Conservation (phyloP, 2,888 invertebrate species). For the Arenicola marina region DNA sequence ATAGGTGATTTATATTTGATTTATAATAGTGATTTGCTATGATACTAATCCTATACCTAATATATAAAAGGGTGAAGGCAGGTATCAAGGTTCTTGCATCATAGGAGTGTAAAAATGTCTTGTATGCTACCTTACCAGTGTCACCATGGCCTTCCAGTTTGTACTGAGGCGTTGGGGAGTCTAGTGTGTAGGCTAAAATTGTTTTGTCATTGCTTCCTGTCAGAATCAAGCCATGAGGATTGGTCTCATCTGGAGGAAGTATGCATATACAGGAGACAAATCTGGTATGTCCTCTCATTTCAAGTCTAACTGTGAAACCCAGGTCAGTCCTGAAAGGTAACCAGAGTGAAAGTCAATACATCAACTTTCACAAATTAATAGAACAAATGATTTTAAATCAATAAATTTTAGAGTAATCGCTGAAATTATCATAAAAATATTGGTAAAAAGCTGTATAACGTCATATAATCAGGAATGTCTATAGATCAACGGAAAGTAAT, state of each 20-base stretch:
- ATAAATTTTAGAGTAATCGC: too few species aligned
- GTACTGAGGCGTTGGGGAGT: conserved; percentile 71
- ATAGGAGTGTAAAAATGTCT: too few species aligned
- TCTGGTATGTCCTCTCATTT: conserved; percentile 75
- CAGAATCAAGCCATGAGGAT: conserved; percentile 78
- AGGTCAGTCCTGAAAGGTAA: conserved; percentile 57
- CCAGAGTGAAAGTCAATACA: too few species aligned
- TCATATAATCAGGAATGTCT: too few species aligned
- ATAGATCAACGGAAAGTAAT: too few species aligned
- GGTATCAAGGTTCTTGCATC: too few species aligned
- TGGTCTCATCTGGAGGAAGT: conserved; percentile 72
- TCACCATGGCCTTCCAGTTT: conserved; percentile 79
- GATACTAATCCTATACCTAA: background rate
- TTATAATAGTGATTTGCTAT: conserved; percentile 9
- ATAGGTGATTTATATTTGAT: background rate
- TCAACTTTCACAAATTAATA: too few species aligned
- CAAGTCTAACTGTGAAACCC: conserved; percentile 47
- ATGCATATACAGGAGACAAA: conserved; percentile 84
- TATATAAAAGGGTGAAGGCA: background rate
- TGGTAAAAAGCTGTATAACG: too few species aligned
- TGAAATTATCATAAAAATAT: too few species aligned
- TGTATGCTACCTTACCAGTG: conserved; percentile 66
- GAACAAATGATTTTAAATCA: too few species aligned
- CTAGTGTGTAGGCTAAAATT: conserved; percentile 78
- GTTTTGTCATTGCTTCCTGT: conserved; percentile 88